phyloP scores from a whole-genome alignment of 2,888 invertebrate species.

The Nephrotoma appendiculata region DNA sequence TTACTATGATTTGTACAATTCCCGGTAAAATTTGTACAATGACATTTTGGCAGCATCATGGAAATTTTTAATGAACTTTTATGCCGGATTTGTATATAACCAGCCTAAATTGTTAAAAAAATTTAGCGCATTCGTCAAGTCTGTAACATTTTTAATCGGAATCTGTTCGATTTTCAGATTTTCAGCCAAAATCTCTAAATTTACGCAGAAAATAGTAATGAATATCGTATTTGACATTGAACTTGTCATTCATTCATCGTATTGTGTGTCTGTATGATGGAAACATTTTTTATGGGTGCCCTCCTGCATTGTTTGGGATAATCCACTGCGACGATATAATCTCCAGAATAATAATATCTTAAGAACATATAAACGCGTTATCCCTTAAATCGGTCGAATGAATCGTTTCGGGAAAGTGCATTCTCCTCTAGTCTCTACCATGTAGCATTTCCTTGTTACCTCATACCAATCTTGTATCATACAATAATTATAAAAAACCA shows the following conservation, averaged over 20 bases:
- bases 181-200: background rate
- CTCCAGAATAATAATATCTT: background rate
- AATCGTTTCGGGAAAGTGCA: background rate
- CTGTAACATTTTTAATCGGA: background rate
- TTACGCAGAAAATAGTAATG: background rate
- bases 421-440: background rate
- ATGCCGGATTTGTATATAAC: background rate
- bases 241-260: background rate
- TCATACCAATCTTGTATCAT: background rate
- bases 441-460: background rate
- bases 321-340: background rate
- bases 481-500: background rate
- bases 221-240: background rate
- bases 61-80: background rate
- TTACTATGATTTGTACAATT: background rate
- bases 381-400: background rate
- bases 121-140: background rate
- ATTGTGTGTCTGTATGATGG: background rate
- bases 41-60: background rate
- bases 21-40: background rate
- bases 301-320: background rate
- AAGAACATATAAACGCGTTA: background rate
- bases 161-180: background rate
- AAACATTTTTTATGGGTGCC: background rate
- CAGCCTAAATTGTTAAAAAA: background rate